Base-by-base conservation (phyloP, 2,113 vertebrate genomes). In the Martes martes region DNA sequence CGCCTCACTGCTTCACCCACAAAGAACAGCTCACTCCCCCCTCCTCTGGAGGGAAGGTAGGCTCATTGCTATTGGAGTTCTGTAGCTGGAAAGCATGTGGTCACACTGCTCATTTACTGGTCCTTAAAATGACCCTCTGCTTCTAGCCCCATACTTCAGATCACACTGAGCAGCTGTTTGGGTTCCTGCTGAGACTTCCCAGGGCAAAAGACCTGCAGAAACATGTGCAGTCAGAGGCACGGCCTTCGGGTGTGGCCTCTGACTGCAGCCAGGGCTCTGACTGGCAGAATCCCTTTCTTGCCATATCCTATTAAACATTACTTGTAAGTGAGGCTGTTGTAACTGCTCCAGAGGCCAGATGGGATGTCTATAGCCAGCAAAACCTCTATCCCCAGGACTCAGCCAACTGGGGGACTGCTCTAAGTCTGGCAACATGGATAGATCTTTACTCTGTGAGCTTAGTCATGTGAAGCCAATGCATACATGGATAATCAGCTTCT, bases 321-420 rank as follows among this genome's bases (percentile, higher is more conserved):
- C 80, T 81, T 88, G 28, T 42, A 93, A 76, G n/a, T 3, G 36
- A 81, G 42, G 21, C 59, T 96, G 2, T 61, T 97, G n/a, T 95
- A 95, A 97, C 47, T 63, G 86, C 83, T 97, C 61, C 76, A 95
- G 69, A 96, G 50, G 33, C 79, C 96, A 97, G 86, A 97, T 92
- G 81, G 87, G 92, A 91, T 47, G 39, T 93, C 89, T 88, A 39
- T 10, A 96, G 83, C 97, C 28, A 90, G 79, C 11, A 96, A 67
- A 91, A 2, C 26, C 28, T 80, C 69, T 10, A 42, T 73, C 15
- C 71, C 33, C 16, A 93, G 23, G 79, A 47, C 15, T 90, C 36
- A 61, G 67, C 87, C 82, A 96, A 55, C 42, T 39, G 65, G 8
- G 23, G 24, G 13, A 78, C 18, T 18, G 61, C 82, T 86, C 61